Evolutionary conservation across 2,888 invertebrate genomes (phyloP).

Genomic region (Heliconius ismenius): DNA sequence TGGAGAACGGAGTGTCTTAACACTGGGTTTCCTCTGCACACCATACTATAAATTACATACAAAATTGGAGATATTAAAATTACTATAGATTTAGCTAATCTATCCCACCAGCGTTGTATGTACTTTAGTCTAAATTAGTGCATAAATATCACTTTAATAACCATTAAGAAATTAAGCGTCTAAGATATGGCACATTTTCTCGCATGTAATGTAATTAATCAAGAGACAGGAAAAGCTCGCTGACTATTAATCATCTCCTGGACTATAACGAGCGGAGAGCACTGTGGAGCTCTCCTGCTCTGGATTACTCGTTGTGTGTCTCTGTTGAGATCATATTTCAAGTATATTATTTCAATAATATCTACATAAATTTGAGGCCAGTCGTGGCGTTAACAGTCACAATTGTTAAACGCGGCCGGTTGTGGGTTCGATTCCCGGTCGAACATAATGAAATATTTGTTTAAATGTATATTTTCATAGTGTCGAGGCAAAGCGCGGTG

Average conservation of each 20-base stretch:
- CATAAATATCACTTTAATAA: conserved; percentile 29
- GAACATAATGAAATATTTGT: too few relatives aligned
- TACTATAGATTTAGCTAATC: background rate
- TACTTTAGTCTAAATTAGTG: conserved; percentile 17
- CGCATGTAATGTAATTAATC: conserved; percentile 68
- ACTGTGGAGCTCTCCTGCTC: conserved; percentile 32
- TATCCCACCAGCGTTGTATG: background rate
- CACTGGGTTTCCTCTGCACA: too few relatives aligned
- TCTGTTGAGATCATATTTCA: conserved; percentile 33
- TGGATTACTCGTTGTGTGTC: conserved; percentile 27
- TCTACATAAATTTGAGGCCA: background rate
- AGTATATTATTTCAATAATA: conserved; percentile 7
- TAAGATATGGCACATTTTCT: conserved; percentile 68
- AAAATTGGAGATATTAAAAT: background rate
- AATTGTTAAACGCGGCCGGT: background rate
- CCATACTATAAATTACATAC: too few relatives aligned
- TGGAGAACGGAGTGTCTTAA: too few relatives aligned
- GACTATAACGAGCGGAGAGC: conserved; percentile 60
- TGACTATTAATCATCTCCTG: conserved; percentile 65
- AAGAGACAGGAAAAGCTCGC: conserved; percentile 53
- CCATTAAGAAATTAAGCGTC: conserved; percentile 56
- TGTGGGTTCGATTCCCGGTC: too few relatives aligned
- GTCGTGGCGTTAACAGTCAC: background rate
- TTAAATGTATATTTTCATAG: too few relatives aligned
- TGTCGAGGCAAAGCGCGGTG: too few relatives aligned